Evolutionary conservation across 2,888 invertebrate species (phyloP).

Genomic region (Euplexia lucipara): DNA sequence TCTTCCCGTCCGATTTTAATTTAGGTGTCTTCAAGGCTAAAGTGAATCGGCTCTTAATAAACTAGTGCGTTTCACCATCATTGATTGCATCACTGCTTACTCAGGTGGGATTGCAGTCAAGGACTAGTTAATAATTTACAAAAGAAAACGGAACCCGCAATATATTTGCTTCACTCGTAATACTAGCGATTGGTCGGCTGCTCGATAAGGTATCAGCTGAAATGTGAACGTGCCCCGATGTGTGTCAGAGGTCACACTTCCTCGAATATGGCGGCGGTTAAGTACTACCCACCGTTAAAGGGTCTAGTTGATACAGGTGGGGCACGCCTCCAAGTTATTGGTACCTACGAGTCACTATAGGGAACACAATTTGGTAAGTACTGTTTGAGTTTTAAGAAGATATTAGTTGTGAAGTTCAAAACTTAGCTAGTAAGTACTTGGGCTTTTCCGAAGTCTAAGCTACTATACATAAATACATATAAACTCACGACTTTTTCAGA

Average conservation of each 20-base stretch:
- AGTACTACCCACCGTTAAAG: conserved; percentile 4
- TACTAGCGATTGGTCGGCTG: conserved; percentile 27
- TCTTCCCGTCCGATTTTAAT: background rate
- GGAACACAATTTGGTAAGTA: background rate
- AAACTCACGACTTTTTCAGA: no score
- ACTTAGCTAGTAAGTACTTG: no score
- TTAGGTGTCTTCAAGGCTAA: background rate
- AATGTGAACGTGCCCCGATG: conserved; percentile 31
- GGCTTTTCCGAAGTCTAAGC: no score
- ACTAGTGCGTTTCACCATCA: background rate
- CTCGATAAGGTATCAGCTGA: conserved; percentile 50
- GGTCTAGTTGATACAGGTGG: conserved; percentile 40
- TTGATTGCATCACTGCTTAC: background rate
- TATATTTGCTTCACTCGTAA: background rate
- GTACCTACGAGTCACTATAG: background rate
- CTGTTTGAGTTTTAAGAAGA: background rate
- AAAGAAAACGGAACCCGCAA: conserved; percentile 26
- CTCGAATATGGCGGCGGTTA: conserved; percentile 37
- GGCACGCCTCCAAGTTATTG: conserved; percentile 20
- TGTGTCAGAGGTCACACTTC: conserved; percentile 55
- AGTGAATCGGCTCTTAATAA: background rate
- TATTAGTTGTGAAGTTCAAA: no score
- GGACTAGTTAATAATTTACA: no score
- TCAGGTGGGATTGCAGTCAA: background rate
- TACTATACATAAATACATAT: no score